phyloP scores from a whole-genome alignment of 2,797 vertebrate genomes.

The Acanthurus lineatus region DNA sequence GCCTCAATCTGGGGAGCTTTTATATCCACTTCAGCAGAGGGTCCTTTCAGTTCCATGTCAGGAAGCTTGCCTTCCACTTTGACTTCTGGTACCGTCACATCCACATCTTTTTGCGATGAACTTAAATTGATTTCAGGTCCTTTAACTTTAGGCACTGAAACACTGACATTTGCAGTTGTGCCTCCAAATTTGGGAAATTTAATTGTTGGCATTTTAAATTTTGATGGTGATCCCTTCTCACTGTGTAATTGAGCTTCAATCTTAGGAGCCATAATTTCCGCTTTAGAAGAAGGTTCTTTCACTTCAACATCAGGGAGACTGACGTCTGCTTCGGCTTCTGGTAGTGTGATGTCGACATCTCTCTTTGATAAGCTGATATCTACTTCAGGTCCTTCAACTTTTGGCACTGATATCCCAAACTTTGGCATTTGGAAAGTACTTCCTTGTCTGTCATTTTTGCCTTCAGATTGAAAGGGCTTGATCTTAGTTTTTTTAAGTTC shows the following conservation, averaged over 20 bases:
- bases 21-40: slow-evolving; percentile 43
- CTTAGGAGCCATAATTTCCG: slow-evolving; percentile 51
- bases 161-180: neutral
- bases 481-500: neutral
- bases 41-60: slow-evolving; percentile 27
- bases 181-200: slow-evolving; percentile 75
- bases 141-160: neutral
- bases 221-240: slow-evolving; percentile 62
- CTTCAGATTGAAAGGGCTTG: neutral
- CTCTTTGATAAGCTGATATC: slow-evolving; percentile 51
- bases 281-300: slow-evolving; percentile 14
- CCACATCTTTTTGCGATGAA: slow-evolving; percentile 28
- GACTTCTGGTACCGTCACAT: slow-evolving; percentile 38
- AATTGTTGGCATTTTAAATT: slow-evolving; percentile 72
- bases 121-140: slow-evolving; percentile 6
- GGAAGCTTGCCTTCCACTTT: slow-evolving; percentile 41
- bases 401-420: slow-evolving; percentile 42
- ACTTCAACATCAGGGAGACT: slow-evolving; percentile 27
- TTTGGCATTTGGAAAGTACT: slow-evolving; percentile 58
- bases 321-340: slow-evolving; percentile 24
- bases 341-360: slow-evolving; percentile 49
- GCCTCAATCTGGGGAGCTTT: slow-evolving; percentile 31
- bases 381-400: slow-evolving; percentile 44
- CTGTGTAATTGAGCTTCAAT: neutral
- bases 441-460: slow-evolving; percentile 34